A percentile compares a stretch with the other conserved stretches of the same genome.
phyloP scores from a whole-genome alignment of 2,113 vertebrate genomes.

The Calidris pugnax region DNA sequence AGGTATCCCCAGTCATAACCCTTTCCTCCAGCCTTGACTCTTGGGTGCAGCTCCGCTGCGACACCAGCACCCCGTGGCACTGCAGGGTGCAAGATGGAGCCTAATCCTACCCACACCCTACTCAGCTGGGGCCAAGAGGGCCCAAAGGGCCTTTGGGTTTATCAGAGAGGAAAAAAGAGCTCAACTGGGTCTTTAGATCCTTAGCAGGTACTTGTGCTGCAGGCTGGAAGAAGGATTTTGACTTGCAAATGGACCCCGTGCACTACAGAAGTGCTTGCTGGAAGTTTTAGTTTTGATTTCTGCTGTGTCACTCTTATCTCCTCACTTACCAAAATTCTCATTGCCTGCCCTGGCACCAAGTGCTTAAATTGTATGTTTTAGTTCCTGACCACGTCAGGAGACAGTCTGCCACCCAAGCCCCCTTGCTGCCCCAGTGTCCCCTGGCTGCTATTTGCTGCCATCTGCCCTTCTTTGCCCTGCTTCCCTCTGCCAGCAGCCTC shows the following conservation, averaged over 20 bases:
- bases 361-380: neutral
- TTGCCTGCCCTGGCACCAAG: neutral
- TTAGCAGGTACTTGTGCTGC: neutral
- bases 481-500: neutral
- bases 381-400: rapidly evolving
- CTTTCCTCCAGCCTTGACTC: neutral
- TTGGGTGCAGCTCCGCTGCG: neutral
- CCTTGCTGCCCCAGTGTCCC: neutral
- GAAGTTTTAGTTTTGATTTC: neutral
- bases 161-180: neutral
- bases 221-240: neutral
- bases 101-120: neutral
- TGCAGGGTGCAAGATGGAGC: neutral
- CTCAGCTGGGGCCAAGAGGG: neutral
- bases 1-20: neutral
- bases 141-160: neutral
- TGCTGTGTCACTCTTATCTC: neutral
- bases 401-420: neutral
- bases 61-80: neutral
- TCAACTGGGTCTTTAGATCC: neutral
- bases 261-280: neutral
- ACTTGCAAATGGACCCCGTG: neutral
- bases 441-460: neutral
- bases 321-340: neutral
- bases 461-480: neutral